phyloP scores from a whole-genome alignment of 2,113 vertebrate genomes.

The Hemiscyllium ocellatum region DNA sequence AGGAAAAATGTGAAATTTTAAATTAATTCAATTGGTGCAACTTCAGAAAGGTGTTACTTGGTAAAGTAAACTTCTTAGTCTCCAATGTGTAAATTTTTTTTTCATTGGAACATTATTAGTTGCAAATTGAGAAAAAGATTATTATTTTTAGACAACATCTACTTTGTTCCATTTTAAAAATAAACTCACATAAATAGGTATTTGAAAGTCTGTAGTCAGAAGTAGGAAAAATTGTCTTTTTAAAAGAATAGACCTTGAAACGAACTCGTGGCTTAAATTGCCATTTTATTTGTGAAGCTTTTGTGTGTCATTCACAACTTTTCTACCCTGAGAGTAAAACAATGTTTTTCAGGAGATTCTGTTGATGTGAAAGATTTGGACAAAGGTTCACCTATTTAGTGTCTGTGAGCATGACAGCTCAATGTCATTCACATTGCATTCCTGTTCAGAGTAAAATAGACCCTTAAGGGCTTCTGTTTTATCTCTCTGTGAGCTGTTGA shows the following conservation, averaged over 20 bases:
- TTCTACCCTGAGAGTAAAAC: constrained; percentile 43
- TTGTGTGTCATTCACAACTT: constrained; percentile 48
- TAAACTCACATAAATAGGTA: not conserved
- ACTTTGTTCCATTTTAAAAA: not conserved
- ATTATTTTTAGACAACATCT: not conserved
- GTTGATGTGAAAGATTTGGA: constrained; percentile 59
- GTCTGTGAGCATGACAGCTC: constrained; percentile 54
- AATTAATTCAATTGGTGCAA: not conserved
- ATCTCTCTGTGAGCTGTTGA: constrained; percentile 61
- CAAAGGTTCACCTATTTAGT: constrained; percentile 68
- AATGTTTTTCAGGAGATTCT: constrained; percentile 55
- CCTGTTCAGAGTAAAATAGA: constrained; percentile 53
- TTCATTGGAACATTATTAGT: not conserved
- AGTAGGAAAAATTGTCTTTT: not conserved
- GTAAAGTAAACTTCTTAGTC: not conserved
- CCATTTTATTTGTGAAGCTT: constrained; percentile 50
- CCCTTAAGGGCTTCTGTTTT: constrained; percentile 56
- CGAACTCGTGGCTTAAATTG: constrained; percentile 37
- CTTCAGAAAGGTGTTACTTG: not conserved
- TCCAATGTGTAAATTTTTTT: not conserved
- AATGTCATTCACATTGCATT: constrained; percentile 54
- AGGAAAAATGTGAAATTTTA: not conserved
- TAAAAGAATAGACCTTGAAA: not conserved
- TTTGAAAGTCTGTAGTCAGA: not conserved
- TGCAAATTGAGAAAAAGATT: not conserved